These are phyloP conservation scores for Panagrolaimus sp. DNA, from an alignment of 1,140 invertebrate species.

Conservation along the genomic window DNA sequence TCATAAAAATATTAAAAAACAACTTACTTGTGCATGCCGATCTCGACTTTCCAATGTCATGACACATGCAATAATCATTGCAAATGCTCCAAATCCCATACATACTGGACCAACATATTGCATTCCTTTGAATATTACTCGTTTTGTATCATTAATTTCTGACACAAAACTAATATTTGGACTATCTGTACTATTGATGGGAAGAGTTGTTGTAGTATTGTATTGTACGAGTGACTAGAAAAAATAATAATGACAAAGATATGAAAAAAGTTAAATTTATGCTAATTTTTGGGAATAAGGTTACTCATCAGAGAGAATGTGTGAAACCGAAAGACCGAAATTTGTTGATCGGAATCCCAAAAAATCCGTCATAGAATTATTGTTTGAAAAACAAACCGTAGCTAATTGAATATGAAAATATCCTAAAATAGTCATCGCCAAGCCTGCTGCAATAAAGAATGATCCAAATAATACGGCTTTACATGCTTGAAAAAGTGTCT, in stretches of 20 bases:
- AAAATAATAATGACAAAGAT: too few species aligned
- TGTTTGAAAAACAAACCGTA: slow-evolving; percentile 31
- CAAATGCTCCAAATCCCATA: slow-evolving; percentile 51
- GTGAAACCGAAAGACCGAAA: too few species aligned
- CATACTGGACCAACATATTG: slow-evolving; percentile 57
- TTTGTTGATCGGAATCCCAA: background rate
- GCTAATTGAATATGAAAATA: slow-evolving; percentile 54
- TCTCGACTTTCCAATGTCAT: slow-evolving; percentile 53
- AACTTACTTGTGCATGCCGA: slow-evolving; percentile 53
- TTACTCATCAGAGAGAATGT: too few species aligned
- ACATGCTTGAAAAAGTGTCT: slow-evolving; percentile 56
- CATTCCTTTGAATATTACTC: slow-evolving; percentile 37
- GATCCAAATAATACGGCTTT: slow-evolving; percentile 46
- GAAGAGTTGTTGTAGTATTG: too few species aligned
- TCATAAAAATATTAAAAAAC: too few species aligned
- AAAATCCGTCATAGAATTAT: background rate
- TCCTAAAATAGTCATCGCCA: slow-evolving; percentile 53
- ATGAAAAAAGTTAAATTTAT: too few species aligned
- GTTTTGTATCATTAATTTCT: slow-evolving; percentile 17
- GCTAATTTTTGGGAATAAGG: too few species aligned
- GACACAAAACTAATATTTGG: too few species aligned
- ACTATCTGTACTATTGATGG: slow-evolving; percentile 12
- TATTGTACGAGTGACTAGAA: too few species aligned
- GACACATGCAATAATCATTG: slow-evolving; percentile 55
- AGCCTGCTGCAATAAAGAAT: slow-evolving; percentile 46